Evolutionary conservation across 2,888 invertebrate genomes (phyloP).

Genomic region (Chromoteleia sp.): DNA sequence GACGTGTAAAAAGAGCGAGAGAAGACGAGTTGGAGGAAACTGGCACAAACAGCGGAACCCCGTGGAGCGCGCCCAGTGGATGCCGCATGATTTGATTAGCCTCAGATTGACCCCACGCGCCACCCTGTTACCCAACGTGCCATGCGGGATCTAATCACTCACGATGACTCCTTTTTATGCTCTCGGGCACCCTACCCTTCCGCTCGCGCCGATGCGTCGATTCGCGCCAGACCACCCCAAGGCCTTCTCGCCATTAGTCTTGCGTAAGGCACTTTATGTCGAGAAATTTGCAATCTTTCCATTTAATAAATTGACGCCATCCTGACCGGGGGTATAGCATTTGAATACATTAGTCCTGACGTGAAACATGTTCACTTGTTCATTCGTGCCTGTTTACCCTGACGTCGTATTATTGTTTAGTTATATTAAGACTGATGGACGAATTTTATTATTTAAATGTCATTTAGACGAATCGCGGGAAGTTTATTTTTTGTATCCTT

Average conservation of each 20-base stretch:
- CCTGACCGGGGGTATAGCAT: constrained; percentile 79
- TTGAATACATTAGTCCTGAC: constrained; percentile 82
- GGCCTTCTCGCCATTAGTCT: constrained; percentile 82
- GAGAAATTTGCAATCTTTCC: constrained; percentile 85
- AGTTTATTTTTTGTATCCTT: not conserved
- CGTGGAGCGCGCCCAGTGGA: constrained; percentile 73
- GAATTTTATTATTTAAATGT: constrained; percentile 25
- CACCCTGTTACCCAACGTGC: constrained; percentile 70
- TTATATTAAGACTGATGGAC: constrained; percentile 52
- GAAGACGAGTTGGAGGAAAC: constrained; percentile 61
- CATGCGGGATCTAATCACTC: constrained; percentile 79
- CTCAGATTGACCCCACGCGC: constrained; percentile 84
- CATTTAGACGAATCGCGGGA: too few relatives aligned
- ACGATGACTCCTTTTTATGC: constrained; percentile 77
- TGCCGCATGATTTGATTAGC: constrained; percentile 85
- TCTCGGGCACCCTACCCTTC: constrained; percentile 57
- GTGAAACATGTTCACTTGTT: constrained; percentile 58
- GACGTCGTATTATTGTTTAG: constrained; percentile 75
- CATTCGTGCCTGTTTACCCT: constrained; percentile 68
- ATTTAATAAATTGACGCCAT: constrained; percentile 84
- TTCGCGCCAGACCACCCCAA: constrained; percentile 70
- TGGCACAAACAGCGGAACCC: constrained; percentile 67
- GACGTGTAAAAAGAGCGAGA: constrained; percentile 69
- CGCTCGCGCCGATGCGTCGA: constrained; percentile 55
- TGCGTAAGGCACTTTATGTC: constrained; percentile 83